Conservation (phyloP, 1,140 invertebrate genomes). For the Vanessa tameamea region DNA sequence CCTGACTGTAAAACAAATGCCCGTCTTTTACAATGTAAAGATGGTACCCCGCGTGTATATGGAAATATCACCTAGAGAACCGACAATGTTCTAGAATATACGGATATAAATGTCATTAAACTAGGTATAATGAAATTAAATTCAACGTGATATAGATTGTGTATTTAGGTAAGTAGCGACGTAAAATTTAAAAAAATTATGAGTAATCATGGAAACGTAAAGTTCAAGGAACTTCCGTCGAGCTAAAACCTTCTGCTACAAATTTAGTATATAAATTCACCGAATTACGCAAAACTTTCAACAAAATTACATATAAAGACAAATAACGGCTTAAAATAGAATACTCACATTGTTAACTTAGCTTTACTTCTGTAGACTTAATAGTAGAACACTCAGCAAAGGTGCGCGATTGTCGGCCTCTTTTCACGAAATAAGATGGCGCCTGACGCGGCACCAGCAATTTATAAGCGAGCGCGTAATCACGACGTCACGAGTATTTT, state of each 20-base stretch:
- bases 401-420: conserved; percentile 77
- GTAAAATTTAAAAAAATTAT: not conserved
- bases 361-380: conserved; percentile 57
- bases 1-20: too few relatives aligned
- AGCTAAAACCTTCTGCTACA: not conserved
- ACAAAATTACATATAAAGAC: conserved; percentile 22
- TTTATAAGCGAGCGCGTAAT: conserved; percentile 60
- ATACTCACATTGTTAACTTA: conserved; percentile 65
- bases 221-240: conserved; percentile 36
- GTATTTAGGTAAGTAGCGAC: not conserved
- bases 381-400: conserved; percentile 72
- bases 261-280: not conserved
- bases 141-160: too few relatives aligned
- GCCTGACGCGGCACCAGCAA: conserved; percentile 37
- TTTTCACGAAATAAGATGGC: conserved; percentile 72
- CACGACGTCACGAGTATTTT: conserved; percentile 66
- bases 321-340: conserved; percentile 18
- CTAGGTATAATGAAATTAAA: too few relatives aligned
- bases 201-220: conserved; percentile 1
- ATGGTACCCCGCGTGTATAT: too few relatives aligned
- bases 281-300: not conserved
- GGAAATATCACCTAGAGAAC: too few relatives aligned
- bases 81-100: too few relatives aligned
- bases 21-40: too few relatives aligned
- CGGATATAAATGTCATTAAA: too few relatives aligned